Evolutionary conservation across 92 coral and sea anemone genomes (phyloP), one percentile per base, ranked within the genome.

Genomic region (Actinernus sp.): DNA sequence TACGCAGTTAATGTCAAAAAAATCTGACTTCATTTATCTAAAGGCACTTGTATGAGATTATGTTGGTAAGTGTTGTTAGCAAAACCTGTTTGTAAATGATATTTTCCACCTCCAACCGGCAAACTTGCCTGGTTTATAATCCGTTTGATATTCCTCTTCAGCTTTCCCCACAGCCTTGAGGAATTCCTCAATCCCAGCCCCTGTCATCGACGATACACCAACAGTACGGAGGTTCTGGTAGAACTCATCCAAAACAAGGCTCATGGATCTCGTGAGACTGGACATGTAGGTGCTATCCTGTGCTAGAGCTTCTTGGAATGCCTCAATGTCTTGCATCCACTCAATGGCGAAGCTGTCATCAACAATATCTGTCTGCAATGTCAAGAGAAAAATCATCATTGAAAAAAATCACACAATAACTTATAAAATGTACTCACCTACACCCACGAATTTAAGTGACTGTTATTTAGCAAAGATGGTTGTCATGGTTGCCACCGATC

Each of bases 151-250:
- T 51, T 93, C 98, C 27, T 70, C 56, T 1, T 71, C 94, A 26
- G 97, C 98, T 24, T 87, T 61, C 25, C 67, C 91, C 2, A 93
- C 89, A 17, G 89, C 94, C 27, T 79, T 74, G 13, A 79, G 49
- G 47, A 93, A 90, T 40, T 93, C 98, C 1, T 86, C 94, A 45
- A 90, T 57, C 2, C 98, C 98, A 55, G 85, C 94, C 1, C 98
- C 98, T 17, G 98, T 93, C 91, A 93, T 76, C 6, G 98, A 93
- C 11, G 98, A 93, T 59, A 93, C 97, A n/a, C 98, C 98, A 26
- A 93, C 98, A 29, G 85, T 71, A 8, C 81, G 68, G 12, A 93
- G 89, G 36, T 92, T 92, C 64, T 90, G 97, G 73, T 93, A 93
- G 60, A 93, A 93, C 67, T 93, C 97, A 39, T 93, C 98, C 28